Conservation (phyloP, 2,888 invertebrate genomes). For the Epirrhoe alternata region DNA sequence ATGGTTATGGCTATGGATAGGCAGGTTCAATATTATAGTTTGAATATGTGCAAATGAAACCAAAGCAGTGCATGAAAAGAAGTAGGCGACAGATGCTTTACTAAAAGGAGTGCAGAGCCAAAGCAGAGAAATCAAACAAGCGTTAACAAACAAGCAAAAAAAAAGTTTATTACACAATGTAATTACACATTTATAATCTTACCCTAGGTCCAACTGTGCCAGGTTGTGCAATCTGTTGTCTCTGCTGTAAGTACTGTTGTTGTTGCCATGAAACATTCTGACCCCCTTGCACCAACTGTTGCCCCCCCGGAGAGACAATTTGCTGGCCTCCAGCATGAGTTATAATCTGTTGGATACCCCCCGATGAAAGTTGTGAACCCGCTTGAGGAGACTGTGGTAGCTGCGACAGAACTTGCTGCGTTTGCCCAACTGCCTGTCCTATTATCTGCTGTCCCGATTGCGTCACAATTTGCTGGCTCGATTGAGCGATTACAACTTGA, state of each 20-base stretch:
- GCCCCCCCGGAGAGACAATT: conserved; percentile 77
- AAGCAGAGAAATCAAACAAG: conserved; percentile 34
- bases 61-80: neutral
- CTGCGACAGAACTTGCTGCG: conserved; percentile 75
- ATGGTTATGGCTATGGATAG: too few species aligned
- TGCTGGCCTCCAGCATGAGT: conserved; percentile 80
- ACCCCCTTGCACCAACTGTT: conserved; percentile 76
- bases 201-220: conserved; percentile 81
- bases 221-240: conserved; percentile 82
- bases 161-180: conserved; percentile 26
- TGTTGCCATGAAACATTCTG: conserved; percentile 81
- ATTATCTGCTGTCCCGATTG: conserved; percentile 80
- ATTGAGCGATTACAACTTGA: conserved; percentile 79
- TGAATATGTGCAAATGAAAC: neutral
- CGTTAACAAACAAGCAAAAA: conserved; percentile 35
- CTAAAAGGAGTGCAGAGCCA: conserved; percentile 12
- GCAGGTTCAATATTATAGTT: neutral
- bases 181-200: conserved; percentile 45
- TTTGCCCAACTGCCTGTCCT: conserved; percentile 72
- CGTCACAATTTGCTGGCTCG: conserved; percentile 79
- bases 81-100: neutral
- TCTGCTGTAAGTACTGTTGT: conserved; percentile 79
- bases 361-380: conserved; percentile 62
- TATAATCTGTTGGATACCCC: conserved; percentile 81
- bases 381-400: conserved; percentile 77